Base-by-base conservation (phyloP, 2,888 invertebrate genomes). In the Protophormia terraenovae region DNA sequence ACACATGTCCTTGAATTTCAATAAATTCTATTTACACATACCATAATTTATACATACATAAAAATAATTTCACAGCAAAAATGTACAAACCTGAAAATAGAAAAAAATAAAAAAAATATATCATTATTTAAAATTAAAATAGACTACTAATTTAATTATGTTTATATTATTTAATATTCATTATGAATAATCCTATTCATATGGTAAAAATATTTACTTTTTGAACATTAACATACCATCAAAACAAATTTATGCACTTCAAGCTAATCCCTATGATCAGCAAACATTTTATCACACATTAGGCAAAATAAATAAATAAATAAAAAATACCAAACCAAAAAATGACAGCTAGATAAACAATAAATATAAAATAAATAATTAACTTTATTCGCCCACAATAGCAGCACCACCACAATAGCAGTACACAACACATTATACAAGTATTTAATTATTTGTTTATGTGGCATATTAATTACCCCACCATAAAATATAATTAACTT, bases 401-500 rank as follows among this genome's bases (percentile, higher is more conserved):
- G n/a, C n/a, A n/a, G n/a, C 22, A 1, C 0, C 16, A 58, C 19
- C 47, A 6, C 41, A 53, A 10, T 14, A 35, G n/a, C 53, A 69
- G 35, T n/a, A n/a, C 16, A 16, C 41, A 41, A 12, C 35, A 24
- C 32, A 32, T 29, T 32, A 14, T 58, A 29, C 5, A 27, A 14
- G n/a, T 24, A 27, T 27, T 55, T 27, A 55, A 35, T 62, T 35
- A 50, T 16, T 50, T 38, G 50, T 66, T 76, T 66, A 1, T 27
- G 16, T 47, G 27, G 14, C 27, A 22, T 22, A 32, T 24, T 53
- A 62, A 62, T 47, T 50, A 75, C 12, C 16, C 5, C 10, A 24
- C 12, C 50, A 69, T 69, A 8, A 35, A 67, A 29, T 16, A 29
- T 29, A 47, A 67, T 67, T 47, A 47, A 67, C 47, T 12, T 67